Evolutionary conservation across 2,113 vertebrate species (phyloP).

Genomic region (Falcunculus frontatus): DNA sequence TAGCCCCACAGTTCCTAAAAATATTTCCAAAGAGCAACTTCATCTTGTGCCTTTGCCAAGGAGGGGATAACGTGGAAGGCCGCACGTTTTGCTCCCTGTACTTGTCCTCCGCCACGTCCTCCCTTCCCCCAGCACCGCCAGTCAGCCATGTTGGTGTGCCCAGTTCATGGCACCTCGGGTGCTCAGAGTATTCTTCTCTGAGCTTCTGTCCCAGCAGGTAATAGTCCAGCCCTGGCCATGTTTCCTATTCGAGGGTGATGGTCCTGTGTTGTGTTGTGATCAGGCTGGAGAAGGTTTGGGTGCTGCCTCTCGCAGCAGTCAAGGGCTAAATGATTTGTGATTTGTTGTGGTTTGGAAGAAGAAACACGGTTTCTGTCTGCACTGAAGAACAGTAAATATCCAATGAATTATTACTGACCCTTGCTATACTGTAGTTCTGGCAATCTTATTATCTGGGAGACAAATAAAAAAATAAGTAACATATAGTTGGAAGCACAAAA

Average conservation of each 20-base stretch:
- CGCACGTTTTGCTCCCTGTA: rapidly evolving
- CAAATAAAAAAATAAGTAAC: not conserved
- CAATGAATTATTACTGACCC: not conserved
- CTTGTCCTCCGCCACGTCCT: not conserved
- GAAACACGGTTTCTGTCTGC: not conserved
- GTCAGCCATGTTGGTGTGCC: not conserved
- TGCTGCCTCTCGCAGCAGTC: not conserved
- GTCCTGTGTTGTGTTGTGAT: rapidly evolving
- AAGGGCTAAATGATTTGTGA: not conserved
- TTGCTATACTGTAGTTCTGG: not conserved
- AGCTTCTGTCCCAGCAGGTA: not conserved
- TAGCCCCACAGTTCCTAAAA: not conserved
- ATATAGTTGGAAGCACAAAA: not conserved
- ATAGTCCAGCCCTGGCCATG: not conserved
- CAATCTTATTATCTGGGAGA: not conserved
- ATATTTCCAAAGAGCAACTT: not conserved
- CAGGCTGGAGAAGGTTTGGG: not conserved
- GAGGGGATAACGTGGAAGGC: not conserved
- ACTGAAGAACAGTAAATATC: not conserved
- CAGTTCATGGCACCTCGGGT: rapidly evolving
- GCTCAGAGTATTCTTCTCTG: not conserved
- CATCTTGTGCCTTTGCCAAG: not conserved
- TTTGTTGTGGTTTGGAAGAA: not conserved
- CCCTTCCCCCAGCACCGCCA: rapidly evolving
- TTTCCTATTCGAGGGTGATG: not conserved